These are phyloP conservation scores for Hydraecia micacea DNA, from an alignment of 2,888 invertebrate species.

Conservation along the genomic window DNA sequence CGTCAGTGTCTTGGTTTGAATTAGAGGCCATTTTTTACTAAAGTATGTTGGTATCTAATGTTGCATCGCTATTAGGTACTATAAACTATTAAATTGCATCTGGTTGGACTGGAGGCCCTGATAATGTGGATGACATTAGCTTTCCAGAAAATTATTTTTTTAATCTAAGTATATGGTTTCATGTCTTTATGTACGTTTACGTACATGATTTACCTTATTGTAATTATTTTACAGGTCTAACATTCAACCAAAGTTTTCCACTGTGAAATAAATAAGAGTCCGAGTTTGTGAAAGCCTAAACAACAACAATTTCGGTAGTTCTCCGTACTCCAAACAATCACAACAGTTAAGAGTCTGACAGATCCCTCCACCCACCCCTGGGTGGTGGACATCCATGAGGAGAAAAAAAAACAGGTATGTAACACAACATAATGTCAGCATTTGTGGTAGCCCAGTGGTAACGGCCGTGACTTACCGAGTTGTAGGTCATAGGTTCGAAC, in stretches of 20 bases:
- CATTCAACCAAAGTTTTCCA: neutral
- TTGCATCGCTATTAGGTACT: neutral
- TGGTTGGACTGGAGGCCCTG: neutral
- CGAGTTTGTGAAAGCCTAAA: neutral
- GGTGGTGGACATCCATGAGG: too few species aligned
- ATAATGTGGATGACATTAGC: neutral
- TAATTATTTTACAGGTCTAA: neutral
- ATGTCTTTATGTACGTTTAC: too few species aligned
- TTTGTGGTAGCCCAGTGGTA: too few species aligned
- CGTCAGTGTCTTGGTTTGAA: constrained; percentile 38
- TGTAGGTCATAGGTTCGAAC: too few species aligned
- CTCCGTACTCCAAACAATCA: neutral
- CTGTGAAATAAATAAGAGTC: neutral
- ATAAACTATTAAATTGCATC: constrained; percentile 15
- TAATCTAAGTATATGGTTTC: neutral
- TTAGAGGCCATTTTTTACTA: constrained; percentile 48
- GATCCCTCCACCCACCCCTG: too few species aligned
- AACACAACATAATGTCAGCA: too few species aligned
- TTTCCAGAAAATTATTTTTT: neutral
- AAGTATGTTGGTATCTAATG: constrained; percentile 24
- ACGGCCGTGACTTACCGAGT: too few species aligned
- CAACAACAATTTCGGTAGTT: neutral
- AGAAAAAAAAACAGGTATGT: too few species aligned
- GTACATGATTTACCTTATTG: neutral
- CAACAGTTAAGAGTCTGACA: neutral